Base-by-base conservation (phyloP, 2,888 invertebrate species). In the Eristalis arbustorum region DNA sequence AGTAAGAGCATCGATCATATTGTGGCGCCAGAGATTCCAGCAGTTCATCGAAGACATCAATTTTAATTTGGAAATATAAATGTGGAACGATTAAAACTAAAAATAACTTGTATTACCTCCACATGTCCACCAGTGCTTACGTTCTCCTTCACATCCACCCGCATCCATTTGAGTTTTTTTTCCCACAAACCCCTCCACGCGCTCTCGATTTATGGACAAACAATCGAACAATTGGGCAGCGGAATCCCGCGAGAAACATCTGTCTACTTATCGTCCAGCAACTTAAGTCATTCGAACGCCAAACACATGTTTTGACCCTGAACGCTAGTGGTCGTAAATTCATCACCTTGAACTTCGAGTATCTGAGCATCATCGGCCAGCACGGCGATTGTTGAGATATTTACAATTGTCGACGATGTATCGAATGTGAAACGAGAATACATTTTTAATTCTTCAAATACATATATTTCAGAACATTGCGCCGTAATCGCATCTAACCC, bases 311-410 rank as follows among this genome's bases (percentile, higher is more conserved):
- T 8, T 49, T 49, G 18, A 18, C 62, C 63, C 71, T 63, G 18
- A 18, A 49, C 22, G 25, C 34, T 57, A 77, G 63, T 68, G 72
- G 77, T 49, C 73, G 68, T 73, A 67, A 78, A 74, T 84, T 69
- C 49, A 79, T 79, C 73, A 79, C 73, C 78, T 78, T 83, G 73
- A 83, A 73, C 68, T 77, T 83, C 34, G 59, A 40, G 66, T 56
- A 61, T 71, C 31, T 61, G 57, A 3, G 28, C 34, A 28, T 40
- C 56, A 2, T 14, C 67, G 59, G 62, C 68, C 63, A 69, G 73
- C 68, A 25, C 13, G 1, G 42, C 18, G 62, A 63, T 66, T 74
- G 79, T 61, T 79, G 79, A 84, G 42, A 83, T 77, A 69, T 84
- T 84, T 79, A 74, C 59, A 66, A 23, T 34, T 23, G 13, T 5